Percentiles rank a stretch among this genome's conserved stretches.
phyloP scores from a whole-genome alignment of 2,113 vertebrate genomes.

The Rattus norvegicus region DNA sequence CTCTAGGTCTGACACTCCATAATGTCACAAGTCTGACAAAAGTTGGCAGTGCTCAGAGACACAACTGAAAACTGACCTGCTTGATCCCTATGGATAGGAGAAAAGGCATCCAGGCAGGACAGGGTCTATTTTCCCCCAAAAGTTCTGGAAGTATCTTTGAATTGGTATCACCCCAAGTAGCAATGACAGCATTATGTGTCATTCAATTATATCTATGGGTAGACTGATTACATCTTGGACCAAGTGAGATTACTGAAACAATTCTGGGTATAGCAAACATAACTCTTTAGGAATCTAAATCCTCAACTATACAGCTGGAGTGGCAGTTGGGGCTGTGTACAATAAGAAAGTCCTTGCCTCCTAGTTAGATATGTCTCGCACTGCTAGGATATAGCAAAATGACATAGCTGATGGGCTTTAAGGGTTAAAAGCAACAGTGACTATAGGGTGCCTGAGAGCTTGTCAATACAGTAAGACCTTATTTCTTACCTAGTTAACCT shows the following conservation, averaged over 20 bases:
- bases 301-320: slow-evolving; percentile 58
- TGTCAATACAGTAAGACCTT: background rate
- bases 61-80: background rate
- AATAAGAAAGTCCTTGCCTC: background rate
- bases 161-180: accelerated
- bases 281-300: slow-evolving; percentile 45
- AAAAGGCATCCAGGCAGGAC: background rate
- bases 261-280: background rate
- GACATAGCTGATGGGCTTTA: background rate
- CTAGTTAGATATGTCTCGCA: background rate
- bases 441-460: background rate
- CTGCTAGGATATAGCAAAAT: background rate
- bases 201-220: slow-evolving; percentile 23
- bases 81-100: background rate
- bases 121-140: background rate
- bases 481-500: background rate
- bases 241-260: slow-evolving; percentile 59
- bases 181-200: background rate
- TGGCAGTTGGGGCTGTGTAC: background rate
- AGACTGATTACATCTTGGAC: slow-evolving; percentile 62
- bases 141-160: background rate
- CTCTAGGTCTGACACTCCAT: background rate
- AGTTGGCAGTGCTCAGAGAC: background rate
- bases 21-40: background rate
- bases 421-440: background rate